Evolutionary conservation across 2,113 vertebrate species (phyloP).

Genomic region (Oophaga pumilio): DNA sequence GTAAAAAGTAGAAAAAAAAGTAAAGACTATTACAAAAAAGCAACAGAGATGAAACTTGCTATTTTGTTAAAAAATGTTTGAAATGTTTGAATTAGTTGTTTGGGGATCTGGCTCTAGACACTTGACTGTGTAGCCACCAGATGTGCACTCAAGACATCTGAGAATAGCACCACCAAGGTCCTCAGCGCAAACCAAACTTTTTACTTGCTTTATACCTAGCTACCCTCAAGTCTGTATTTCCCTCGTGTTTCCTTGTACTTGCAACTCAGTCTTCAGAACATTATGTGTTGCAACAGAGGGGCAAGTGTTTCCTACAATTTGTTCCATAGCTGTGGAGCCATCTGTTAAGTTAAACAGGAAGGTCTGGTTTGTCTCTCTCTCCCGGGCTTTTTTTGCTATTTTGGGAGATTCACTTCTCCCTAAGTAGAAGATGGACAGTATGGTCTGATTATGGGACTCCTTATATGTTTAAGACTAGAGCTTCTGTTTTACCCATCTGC

Average conservation of each 20-base stretch:
- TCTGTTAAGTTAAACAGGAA: slow-evolving; percentile 89
- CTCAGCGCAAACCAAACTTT: slow-evolving; percentile 43
- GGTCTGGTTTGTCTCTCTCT: slow-evolving; percentile 79
- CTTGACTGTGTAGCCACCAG: slow-evolving; percentile 52
- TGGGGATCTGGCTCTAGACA: slow-evolving; percentile 43
- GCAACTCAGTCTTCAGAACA: slow-evolving; percentile 64
- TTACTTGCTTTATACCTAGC: slow-evolving; percentile 68
- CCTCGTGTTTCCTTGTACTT: slow-evolving; percentile 65
- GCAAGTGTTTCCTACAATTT: slow-evolving; percentile 77
- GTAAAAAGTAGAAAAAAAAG: too few species aligned
- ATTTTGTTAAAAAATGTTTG: neutral
- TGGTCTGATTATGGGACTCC: slow-evolving; percentile 73
- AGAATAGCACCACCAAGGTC: slow-evolving; percentile 29
- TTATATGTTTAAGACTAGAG: slow-evolving; percentile 68
- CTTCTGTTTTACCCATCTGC: slow-evolving; percentile 86
- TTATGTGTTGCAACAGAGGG: slow-evolving; percentile 70
- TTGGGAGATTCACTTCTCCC: slow-evolving; percentile 84
- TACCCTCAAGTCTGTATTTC: slow-evolving; percentile 63
- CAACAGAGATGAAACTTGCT: neutral
- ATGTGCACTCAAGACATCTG: fast-evolving
- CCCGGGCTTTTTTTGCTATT: slow-evolving; percentile 78
- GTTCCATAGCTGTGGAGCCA: slow-evolving; percentile 79
- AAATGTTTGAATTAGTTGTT: neutral
- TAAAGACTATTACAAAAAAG: neutral
- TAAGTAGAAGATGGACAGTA: slow-evolving; percentile 64